Evolutionary conservation across 2,888 invertebrate genomes (phyloP).

Genomic region (Pherbina coryleti): DNA sequence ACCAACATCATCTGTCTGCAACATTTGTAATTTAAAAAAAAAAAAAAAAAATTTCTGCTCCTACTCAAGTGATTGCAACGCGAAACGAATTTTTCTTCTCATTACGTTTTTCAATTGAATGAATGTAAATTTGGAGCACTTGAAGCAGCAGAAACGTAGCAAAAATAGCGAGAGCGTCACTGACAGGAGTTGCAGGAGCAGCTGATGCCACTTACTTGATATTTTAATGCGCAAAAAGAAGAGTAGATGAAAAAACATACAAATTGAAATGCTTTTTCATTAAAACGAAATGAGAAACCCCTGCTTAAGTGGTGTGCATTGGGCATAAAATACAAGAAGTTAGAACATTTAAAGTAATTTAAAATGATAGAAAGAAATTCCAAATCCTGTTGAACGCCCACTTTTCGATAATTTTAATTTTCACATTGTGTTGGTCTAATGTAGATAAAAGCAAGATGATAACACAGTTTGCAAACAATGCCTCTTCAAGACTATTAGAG

Average conservation of each 20-base stretch:
- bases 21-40: constrained; percentile 10
- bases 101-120: constrained; percentile 30
- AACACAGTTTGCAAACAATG: no score
- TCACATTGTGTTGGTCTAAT: no score
- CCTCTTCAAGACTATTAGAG: no score
- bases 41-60: constrained; percentile 21
- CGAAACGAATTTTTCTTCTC: constrained; percentile 28
- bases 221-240: background rate
- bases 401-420: no score
- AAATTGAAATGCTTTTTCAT: background rate
- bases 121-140: background rate
- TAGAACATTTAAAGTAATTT: background rate
- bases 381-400: no score
- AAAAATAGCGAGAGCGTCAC: background rate
- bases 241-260: background rate
- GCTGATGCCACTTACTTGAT: background rate
- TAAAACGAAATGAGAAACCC: background rate
- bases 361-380: no score
- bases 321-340: background rate
- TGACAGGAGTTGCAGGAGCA: background rate
- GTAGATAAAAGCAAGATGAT: no score
- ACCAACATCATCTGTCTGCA: constrained; percentile 1
- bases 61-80: constrained; percentile 5
- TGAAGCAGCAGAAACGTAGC: background rate
- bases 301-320: background rate